Percentiles rank a stretch among this genome's conserved stretches.
Evolutionary conservation across 2,113 vertebrate species (phyloP).

Genomic region (Tragulus kanchil): DNA sequence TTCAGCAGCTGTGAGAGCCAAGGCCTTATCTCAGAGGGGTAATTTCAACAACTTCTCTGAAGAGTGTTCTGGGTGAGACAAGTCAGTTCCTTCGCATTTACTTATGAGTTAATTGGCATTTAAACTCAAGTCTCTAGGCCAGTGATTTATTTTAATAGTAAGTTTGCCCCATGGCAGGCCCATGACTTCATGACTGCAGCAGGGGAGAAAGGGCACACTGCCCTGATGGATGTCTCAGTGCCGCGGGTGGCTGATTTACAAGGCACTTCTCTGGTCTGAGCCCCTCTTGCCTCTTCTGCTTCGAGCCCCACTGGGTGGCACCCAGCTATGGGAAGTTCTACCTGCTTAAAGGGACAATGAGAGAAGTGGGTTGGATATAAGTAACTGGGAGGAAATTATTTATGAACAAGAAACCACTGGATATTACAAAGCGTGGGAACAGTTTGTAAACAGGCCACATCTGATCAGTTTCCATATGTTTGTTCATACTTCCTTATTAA

Average conservation of each 20-base stretch:
- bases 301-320: background rate
- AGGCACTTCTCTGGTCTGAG: conserved; percentile 39
- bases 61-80: conserved; percentile 53
- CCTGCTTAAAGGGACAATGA: conserved; percentile 18
- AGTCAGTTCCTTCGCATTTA: conserved; percentile 82
- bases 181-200: conserved; percentile 78
- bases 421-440: background rate
- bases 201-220: conserved; percentile 71
- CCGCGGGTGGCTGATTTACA: conserved; percentile 62
- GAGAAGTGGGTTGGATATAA: background rate
- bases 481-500: conserved; percentile 1
- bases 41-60: conserved; percentile 74
- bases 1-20: conserved; percentile 37
- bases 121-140: conserved; percentile 80
- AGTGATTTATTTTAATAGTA: conserved; percentile 84
- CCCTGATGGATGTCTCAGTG: conserved; percentile 74
- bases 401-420: background rate
- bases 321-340: background rate
- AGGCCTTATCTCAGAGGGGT: conserved; percentile 45
- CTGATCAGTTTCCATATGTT: conserved; percentile 20
- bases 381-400: conserved; percentile 30
- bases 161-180: conserved; percentile 73
- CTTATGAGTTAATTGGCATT: conserved; percentile 82
- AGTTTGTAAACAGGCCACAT: background rate
- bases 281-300: conserved; percentile 55